These are phyloP conservation scores for Theristicus caerulescens DNA, from an alignment of 2,113 vertebrate species.

Conservation along the genomic window DNA sequence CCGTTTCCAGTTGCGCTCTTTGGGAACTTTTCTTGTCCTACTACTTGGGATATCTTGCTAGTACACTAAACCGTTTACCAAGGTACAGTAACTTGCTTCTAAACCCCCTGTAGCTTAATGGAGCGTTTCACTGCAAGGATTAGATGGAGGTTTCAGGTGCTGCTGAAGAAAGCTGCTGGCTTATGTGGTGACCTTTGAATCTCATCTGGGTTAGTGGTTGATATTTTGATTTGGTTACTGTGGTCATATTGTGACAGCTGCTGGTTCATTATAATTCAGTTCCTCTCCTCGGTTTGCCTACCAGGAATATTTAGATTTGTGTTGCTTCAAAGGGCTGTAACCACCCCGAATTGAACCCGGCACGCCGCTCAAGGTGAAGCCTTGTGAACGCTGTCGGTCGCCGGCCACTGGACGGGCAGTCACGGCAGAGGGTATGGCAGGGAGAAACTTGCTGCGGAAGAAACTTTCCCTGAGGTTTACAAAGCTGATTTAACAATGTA, in stretches of 20 bases:
- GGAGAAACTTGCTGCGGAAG: not conserved
- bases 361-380: not conserved
- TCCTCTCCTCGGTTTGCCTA: constrained; percentile 38
- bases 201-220: constrained; percentile 70
- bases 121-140: constrained; percentile 50
- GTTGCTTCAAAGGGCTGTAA: constrained; percentile 37
- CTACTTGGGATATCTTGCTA: not conserved
- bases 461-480: not conserved
- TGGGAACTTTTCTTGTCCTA: not conserved
- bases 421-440: accelerated
- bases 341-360: not conserved
- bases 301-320: constrained; percentile 59
- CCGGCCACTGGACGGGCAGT: not conserved
- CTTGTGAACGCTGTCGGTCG: not conserved
- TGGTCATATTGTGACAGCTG: constrained; percentile 73
- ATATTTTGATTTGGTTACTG: constrained; percentile 69
- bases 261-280: constrained; percentile 57
- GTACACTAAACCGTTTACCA: not conserved
- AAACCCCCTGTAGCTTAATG: not conserved
- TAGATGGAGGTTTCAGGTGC: constrained; percentile 27
- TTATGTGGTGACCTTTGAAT: constrained; percentile 71
- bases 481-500: not conserved
- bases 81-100: not conserved
- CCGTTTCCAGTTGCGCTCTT: not conserved
- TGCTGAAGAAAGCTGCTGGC: constrained; percentile 63